Evolutionary conservation across 2,113 vertebrate genomes (phyloP), one percentile per base, ranked within the genome.

Genomic region (Mesoclemmys tuberculata): DNA sequence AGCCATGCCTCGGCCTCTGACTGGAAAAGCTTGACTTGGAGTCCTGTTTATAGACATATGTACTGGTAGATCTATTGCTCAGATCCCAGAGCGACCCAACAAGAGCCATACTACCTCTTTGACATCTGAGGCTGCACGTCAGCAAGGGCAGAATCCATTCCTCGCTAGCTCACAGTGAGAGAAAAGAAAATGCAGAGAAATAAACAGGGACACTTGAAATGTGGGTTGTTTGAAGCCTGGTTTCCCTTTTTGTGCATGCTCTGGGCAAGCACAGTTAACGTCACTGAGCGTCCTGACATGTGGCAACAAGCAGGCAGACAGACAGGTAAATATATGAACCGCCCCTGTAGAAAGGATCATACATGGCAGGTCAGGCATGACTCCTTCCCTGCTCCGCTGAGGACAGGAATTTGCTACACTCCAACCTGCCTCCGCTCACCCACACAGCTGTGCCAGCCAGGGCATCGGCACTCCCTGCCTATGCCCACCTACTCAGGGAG

Each of bases 11-110:
- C 90, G 41, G 75, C 46, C 61, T 88, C 91, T 87, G 93, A 54
- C 82, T 94, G 84, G 86, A 80, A 96, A 94, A 95, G 58, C 71
- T 95, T 92, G 78, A 13, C 77, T 55, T 89, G 87, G 80, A 85
- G 41, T 80, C 92, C 90, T 93, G 75, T 93, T 85, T 85, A 90
- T 81, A 90, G 87, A 87, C 1, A 5, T 6, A 2, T 2, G n/a
- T 54, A 24, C 19, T 84, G 78, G 27, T 8, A 21, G 13, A 2
- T 2, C 13, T 16, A 8, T 41, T 7, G 26, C 44, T 48, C 29
- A 29, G 38, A 24, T 46, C 46, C 75, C 14, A 78, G 46, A 48
- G 46, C 14, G 74, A 44, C 74, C n/a, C 74, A 44, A 46, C 38
- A 24, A 46, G 16, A 14, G 24, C 74, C 41, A 27, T 26, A 41